These are phyloP conservation scores for Callyntrura guangdongensis DNA, from an alignment of 2,888 invertebrate species.

Conservation along the genomic window DNA sequence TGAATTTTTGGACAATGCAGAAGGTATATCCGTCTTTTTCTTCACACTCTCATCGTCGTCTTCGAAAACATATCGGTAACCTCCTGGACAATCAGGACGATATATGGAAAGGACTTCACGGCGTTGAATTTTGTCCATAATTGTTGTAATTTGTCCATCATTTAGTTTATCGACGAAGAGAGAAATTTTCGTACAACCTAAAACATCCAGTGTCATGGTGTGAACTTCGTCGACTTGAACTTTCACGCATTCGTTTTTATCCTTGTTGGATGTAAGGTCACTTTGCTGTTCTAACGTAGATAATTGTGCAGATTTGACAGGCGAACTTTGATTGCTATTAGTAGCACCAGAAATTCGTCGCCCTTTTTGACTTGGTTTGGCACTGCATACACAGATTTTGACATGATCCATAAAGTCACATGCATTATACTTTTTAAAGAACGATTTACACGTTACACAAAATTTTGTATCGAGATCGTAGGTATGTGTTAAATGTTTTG, in stretches of 20 bases:
- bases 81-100: neutral
- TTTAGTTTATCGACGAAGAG: neutral
- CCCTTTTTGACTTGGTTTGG: neutral
- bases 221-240: neutral
- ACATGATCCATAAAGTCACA: conserved; percentile 36
- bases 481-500: neutral
- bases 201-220: neutral
- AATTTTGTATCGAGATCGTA: conserved; percentile 1
- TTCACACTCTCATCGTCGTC: neutral
- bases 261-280: neutral
- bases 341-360: neutral
- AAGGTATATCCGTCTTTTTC: neutral
- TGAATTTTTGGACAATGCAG: neutral
- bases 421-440: neutral
- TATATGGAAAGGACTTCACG: neutral
- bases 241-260: neutral
- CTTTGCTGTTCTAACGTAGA: neutral
- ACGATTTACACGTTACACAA: conserved; percentile 25
- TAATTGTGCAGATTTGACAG: neutral
- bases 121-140: neutral
- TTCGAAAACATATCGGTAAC: neutral
- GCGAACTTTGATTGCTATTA: neutral
- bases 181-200: neutral
- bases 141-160: neutral
- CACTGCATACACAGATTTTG: neutral